Evolutionary conservation across 2,888 invertebrate genomes (phyloP).

Genomic region (Fragum sueziense): DNA sequence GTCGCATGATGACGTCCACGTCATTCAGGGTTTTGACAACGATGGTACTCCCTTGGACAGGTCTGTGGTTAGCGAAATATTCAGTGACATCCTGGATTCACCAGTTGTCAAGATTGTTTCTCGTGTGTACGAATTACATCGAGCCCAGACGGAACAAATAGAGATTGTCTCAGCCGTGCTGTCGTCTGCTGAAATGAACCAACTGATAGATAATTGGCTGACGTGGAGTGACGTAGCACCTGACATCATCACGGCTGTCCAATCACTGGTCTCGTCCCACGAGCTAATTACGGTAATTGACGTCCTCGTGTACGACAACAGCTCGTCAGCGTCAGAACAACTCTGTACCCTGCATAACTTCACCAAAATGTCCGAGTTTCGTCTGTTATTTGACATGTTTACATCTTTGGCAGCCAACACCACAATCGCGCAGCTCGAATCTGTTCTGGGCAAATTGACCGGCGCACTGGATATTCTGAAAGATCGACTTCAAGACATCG

Average conservation of each 20-base stretch:
- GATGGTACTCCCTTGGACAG: background rate
- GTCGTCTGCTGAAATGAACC: background rate
- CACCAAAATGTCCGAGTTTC: constrained; percentile 4
- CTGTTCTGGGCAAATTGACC: too few species aligned
- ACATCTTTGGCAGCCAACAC: too few species aligned
- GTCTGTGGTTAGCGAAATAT: background rate
- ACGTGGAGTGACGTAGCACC: background rate
- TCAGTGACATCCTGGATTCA: background rate
- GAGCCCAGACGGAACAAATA: background rate
- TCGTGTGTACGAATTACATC: background rate
- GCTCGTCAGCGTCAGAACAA: background rate
- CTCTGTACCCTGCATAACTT: background rate
- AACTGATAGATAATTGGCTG: constrained; percentile 6
- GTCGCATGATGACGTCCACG: background rate
- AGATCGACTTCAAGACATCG: background rate
- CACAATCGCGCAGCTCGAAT: too few species aligned
- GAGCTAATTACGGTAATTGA: background rate
- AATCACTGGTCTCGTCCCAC: background rate
- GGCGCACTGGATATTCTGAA: background rate
- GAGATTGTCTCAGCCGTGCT: background rate
- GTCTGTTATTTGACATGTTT: background rate
- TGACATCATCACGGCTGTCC: background rate
- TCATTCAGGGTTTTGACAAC: background rate
- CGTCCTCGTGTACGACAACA: background rate
- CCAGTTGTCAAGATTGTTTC: background rate